Evolutionary conservation across 2,113 vertebrate species (phyloP), one percentile per base, ranked within the genome.

Genomic region (Todiramphus chloris): DNA sequence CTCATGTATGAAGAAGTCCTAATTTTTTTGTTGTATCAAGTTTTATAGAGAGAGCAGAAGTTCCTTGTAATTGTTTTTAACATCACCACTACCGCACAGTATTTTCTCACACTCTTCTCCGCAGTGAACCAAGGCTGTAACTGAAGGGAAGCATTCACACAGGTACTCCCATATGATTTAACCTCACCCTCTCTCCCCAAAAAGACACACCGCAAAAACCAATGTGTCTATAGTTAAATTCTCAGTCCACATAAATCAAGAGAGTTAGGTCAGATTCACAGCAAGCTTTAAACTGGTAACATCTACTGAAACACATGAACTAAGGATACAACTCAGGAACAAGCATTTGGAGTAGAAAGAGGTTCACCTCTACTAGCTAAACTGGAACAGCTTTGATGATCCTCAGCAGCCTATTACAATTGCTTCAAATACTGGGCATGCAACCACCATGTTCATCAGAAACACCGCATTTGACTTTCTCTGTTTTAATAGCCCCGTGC

Each of bases 311-410:
- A 88, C 35, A 28, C 41, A 88, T 68, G 28, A 85, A n/a, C 31
- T 58, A 50, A 58, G 48, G 27, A 35, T 56, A 50, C 13, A 15
- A 79, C 51, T 66, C 62, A 85, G 23, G 53, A 68, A 95, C 90
- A 78, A 62, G 17, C 31, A 72, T 75, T 21, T 78, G 51, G 37
- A 89, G 43, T 39, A 81, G 69, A 90, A 90, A 78, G 41, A 79
- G 14, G 18, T 50, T 93, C 85, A 70, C 60, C 79, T 90, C 64
- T 68, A 25, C 67, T 25, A 73, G 75, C 76, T 89, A 83, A 96
- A 91, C 62, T 84, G 96, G 94, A 94, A 82, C 33, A 78, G 58
- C 68, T 86, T 81, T 68, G 76, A 51, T 86, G 63, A 87, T 55
- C 83, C 82, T 85, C 41, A 56, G 33, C 24, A 53, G 58, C 53